Percentiles rank a stretch among this genome's conserved stretches.
Evolutionary conservation across 1,140 invertebrate species (phyloP).

Genomic region (Heterodera schachtii): DNA sequence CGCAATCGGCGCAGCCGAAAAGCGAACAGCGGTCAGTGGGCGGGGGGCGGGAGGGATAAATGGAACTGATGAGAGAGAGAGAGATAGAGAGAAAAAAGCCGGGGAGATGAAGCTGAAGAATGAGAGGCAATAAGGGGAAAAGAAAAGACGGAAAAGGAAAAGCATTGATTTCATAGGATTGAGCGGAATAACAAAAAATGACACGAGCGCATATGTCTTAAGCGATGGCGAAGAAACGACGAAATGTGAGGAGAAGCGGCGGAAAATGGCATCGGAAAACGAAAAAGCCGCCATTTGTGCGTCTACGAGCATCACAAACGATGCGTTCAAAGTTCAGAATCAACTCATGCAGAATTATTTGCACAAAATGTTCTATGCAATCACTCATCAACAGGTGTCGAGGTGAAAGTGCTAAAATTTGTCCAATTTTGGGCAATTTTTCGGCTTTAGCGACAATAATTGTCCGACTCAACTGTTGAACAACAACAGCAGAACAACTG

Average conservation of each 20-base stretch:
- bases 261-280: too few relatives aligned
- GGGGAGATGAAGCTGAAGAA: too few relatives aligned
- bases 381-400: not conserved
- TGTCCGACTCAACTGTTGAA: not conserved
- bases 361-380: constrained; percentile 3
- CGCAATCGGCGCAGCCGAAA: not conserved
- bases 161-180: too few relatives aligned
- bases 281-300: not conserved
- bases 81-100: too few relatives aligned
- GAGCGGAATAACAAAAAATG: too few relatives aligned
- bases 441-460: not conserved
- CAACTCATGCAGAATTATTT: constrained; percentile 11
- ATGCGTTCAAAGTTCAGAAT: not conserved
- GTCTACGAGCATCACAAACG: not conserved
- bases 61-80: too few relatives aligned
- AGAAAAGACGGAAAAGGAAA: too few relatives aligned
- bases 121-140: too few relatives aligned
- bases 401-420: not conserved
- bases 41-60: too few relatives aligned
- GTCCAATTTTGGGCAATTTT: not conserved
- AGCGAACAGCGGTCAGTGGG: not conserved
- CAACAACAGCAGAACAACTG: not conserved
- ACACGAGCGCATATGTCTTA: not conserved
- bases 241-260: too few relatives aligned
- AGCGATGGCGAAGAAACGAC: not conserved